Conservation (phyloP, 1,140 invertebrate genomes). For the Leptopilina clavipes region DNA sequence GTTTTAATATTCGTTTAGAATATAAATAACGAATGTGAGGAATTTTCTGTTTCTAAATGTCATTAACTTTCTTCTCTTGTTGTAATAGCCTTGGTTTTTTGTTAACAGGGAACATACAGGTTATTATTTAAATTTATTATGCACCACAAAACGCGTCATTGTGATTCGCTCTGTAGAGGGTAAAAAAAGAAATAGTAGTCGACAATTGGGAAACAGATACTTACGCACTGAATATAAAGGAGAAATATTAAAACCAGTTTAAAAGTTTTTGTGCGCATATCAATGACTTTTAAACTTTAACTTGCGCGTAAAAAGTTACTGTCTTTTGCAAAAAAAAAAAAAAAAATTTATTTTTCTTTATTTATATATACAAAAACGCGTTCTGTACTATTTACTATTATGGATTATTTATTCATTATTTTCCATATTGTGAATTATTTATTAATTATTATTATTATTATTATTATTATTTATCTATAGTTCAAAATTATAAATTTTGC, state of each 20-base stretch:
- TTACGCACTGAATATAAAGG: conserved; percentile 30
- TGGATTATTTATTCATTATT: too few species aligned
- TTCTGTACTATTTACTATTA: too few species aligned
- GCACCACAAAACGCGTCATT: background rate
- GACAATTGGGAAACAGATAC: background rate
- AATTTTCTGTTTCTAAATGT: too few species aligned
- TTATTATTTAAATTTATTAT: conserved; percentile 11
- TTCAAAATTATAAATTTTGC: too few species aligned
- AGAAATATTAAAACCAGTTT: conserved; percentile 27
- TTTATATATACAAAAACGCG: too few species aligned
- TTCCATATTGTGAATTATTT: too few species aligned
- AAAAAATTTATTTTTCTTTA: too few species aligned
- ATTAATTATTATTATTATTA: too few species aligned
- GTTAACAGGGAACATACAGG: background rate
- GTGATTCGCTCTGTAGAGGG: background rate
- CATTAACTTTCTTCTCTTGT: background rate
- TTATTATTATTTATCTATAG: too few species aligned
- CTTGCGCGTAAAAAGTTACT: background rate
- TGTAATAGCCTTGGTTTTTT: background rate
- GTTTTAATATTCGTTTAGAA: too few species aligned
- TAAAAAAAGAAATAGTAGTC: conserved; percentile 5
- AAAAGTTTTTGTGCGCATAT: background rate
- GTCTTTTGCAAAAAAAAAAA: background rate
- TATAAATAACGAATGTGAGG: too few species aligned
- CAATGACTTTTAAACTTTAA: background rate